Evolutionary conservation across 1,140 invertebrate species (phyloP).

Genomic region (Scaptomyza hsui): DNA sequence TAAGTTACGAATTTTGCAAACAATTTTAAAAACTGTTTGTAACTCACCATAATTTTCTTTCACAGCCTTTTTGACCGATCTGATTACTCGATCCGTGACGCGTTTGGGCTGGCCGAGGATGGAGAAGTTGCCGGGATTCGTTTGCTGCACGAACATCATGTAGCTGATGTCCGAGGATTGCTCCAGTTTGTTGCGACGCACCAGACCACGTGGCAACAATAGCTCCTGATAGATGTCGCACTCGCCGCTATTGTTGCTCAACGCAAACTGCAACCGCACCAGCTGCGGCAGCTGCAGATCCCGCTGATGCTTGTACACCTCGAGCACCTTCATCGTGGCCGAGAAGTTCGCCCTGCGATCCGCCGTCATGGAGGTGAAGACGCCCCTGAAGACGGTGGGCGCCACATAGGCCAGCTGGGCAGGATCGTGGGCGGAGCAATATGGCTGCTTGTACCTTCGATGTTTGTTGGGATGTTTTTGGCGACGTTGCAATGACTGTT

Average conservation of each 20-base stretch:
- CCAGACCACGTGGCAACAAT: conserved; percentile 81
- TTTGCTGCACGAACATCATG: conserved; percentile 88
- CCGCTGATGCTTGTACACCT: conserved; percentile 87
- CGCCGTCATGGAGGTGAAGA: conserved; percentile 87
- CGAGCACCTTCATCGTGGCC: conserved; percentile 88
- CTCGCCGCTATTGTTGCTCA: conserved; percentile 75
- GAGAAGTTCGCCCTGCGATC: conserved; percentile 86
- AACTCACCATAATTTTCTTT: conserved; percentile 87
- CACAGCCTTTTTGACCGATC: conserved; percentile 85
- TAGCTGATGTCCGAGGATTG: conserved; percentile 86
- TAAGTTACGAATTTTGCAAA: too few species aligned
- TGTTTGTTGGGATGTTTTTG: conserved; percentile 64
- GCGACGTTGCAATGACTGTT: conserved; percentile 48
- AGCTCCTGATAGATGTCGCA: conserved; percentile 82
- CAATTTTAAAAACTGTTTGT: too few species aligned
- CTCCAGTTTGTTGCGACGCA: conserved; percentile 86
- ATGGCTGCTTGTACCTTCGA: conserved; percentile 65
- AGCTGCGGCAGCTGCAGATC: conserved; percentile 84
- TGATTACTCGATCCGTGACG: conserved; percentile 85
- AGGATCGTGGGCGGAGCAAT: conserved; percentile 86
- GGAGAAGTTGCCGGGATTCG: conserved; percentile 88
- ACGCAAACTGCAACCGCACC: conserved; percentile 73
- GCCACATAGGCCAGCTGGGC: conserved; percentile 87
- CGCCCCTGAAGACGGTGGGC: conserved; percentile 88
- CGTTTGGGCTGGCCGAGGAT: conserved; percentile 87